Conservation (phyloP, 2,888 invertebrate species). For the Ceramica pisi region DNA sequence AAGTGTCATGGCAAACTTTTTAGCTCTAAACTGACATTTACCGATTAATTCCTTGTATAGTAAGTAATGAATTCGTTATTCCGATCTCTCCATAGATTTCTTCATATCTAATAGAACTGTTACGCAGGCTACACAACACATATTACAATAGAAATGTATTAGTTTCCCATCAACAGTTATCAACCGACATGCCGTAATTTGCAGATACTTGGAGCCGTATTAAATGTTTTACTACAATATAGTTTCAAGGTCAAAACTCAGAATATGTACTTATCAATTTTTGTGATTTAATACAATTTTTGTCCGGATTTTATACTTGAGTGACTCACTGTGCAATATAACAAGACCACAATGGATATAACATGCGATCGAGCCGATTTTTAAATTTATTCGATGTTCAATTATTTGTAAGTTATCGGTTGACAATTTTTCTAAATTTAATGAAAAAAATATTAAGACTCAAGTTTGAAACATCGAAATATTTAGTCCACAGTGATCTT, state of each 20-base stretch:
- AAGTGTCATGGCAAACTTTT: constrained; percentile 61
- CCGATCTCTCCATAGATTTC: constrained; percentile 89
- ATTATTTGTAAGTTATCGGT: constrained; percentile 86
- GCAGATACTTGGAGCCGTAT: constrained; percentile 89
- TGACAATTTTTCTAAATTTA: constrained; percentile 89
- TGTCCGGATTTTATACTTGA: constrained; percentile 88
- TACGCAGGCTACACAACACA: constrained; percentile 89
- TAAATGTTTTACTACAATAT: constrained; percentile 79
- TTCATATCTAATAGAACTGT: constrained; percentile 86
- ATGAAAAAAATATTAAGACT: constrained; percentile 84
- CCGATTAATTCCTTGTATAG: constrained; percentile 86
- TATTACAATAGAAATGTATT: constrained; percentile 90
- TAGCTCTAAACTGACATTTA: constrained; percentile 81
- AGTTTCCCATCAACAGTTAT: constrained; percentile 88
- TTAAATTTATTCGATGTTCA: constrained; percentile 75
- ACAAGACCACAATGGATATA: constrained; percentile 90
- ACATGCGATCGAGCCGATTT: constrained; percentile 81
- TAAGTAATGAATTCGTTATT: constrained; percentile 89
- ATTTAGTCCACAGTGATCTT: constrained; percentile 89
- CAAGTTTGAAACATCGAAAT: constrained; percentile 90
- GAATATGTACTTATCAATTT: constrained; percentile 70
- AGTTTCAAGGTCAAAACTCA: constrained; percentile 79
- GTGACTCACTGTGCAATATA: constrained; percentile 86
- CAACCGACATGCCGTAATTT: constrained; percentile 89
- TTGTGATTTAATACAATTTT: constrained; percentile 69